Percentiles rank a stretch among this genome's conserved stretches.
phyloP scores from a whole-genome alignment of 1,140 invertebrate species.

The Drosophila yakuba region DNA sequence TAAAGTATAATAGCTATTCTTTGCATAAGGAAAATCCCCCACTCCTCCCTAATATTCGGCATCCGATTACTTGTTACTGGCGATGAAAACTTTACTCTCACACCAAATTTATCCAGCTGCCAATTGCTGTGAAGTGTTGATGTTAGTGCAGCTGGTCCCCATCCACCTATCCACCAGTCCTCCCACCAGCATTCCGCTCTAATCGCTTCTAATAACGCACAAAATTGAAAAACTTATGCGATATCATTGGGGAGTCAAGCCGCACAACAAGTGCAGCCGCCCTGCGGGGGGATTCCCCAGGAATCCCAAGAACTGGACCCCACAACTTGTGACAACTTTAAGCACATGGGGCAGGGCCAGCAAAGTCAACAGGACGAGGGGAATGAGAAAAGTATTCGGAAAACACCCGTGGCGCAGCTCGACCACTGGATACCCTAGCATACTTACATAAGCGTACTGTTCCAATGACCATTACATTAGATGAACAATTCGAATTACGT shows the following conservation, averaged over 20 bases:
- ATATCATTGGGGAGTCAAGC: constrained; percentile 76
- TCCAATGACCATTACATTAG: too few relatives aligned
- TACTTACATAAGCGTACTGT: too few relatives aligned
- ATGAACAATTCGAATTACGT: too few relatives aligned
- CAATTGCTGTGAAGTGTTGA: constrained; percentile 69
- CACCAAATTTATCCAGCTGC: constrained; percentile 63
- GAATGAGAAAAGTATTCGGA: not conserved
- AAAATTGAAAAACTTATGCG: constrained; percentile 84
- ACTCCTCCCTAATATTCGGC: not conserved
- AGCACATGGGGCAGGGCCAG: constrained; percentile 55
- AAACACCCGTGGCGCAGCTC: not conserved
- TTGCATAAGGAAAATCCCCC: not conserved
- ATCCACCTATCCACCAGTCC: not conserved
- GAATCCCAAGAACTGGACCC: constrained; percentile 48
- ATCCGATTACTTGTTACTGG: not conserved
- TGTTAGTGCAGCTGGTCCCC: constrained; percentile 35
- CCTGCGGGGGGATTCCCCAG: constrained; percentile 14
- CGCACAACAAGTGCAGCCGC: constrained; percentile 74
- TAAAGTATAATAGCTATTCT: too few relatives aligned
- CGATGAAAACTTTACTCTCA: constrained; percentile 38
- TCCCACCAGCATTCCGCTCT: constrained; percentile 48
- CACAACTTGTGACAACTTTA: constrained; percentile 81
- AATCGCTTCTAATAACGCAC: constrained; percentile 84
- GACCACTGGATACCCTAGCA: not conserved
- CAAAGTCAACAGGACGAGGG: constrained; percentile 27